Conservation (phyloP, 2,888 invertebrate genomes). For the Reticulitermes lucifugus region DNA sequence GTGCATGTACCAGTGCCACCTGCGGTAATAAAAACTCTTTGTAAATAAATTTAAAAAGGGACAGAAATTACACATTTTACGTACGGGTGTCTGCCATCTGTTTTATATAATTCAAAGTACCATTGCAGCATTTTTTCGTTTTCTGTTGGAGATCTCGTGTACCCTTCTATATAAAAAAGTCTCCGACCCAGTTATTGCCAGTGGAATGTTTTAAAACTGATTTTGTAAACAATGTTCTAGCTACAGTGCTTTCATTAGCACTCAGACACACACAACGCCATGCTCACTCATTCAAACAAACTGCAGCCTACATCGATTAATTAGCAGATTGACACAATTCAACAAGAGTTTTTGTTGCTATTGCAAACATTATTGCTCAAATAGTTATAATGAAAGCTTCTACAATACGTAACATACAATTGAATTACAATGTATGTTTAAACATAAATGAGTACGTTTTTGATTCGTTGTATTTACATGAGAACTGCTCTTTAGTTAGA, state of each 20-base stretch:
- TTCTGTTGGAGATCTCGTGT: constrained; percentile 8
- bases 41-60: too few relatives aligned
- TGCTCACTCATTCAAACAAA: constrained; percentile 23
- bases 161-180: neutral
- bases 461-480: neutral
- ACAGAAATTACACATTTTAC: too few relatives aligned
- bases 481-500: neutral
- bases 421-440: constrained; percentile 9
- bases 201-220: constrained; percentile 52
- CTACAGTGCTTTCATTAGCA: constrained; percentile 44
- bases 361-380: constrained; percentile 41
- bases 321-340: constrained; percentile 43
- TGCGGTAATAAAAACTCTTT: too few relatives aligned
- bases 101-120: too few relatives aligned
- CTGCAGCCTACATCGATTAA: constrained; percentile 32
- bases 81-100: too few relatives aligned
- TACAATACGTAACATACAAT: neutral
- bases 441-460: neutral
- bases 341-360: constrained; percentile 47
- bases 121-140: neutral
- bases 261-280: neutral
- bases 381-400: constrained; percentile 33
- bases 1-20: too few relatives aligned
- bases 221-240: constrained; percentile 41
- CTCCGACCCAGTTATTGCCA: constrained; percentile 54